Conservation (phyloP, 1,140 invertebrate species). For the Pachypeltis micranthus region DNA sequence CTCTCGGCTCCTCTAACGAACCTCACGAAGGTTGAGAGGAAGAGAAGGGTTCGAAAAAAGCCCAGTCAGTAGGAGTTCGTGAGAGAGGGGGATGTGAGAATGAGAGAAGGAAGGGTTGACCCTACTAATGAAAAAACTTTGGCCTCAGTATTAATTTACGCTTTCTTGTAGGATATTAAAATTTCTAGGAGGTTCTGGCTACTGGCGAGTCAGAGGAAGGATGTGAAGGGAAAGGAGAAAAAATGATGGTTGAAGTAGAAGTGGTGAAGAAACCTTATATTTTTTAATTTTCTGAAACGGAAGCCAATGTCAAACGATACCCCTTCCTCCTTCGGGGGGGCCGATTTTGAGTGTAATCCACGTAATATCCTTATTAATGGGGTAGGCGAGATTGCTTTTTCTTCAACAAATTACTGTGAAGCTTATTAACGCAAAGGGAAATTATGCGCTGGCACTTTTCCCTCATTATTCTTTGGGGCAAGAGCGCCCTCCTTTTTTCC, state of each 20-base stretch:
- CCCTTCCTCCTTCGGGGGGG: neutral
- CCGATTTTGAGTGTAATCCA: slow-evolving; percentile 18
- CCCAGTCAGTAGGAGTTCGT: neutral
- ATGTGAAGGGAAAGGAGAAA: neutral
- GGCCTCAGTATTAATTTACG: slow-evolving; percentile 18
- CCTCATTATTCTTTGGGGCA: slow-evolving; percentile 19
- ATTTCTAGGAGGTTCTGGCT: slow-evolving; percentile 10
- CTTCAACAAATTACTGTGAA: slow-evolving; percentile 13
- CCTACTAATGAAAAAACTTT: slow-evolving; percentile 20
- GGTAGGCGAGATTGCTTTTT: slow-evolving; percentile 17
- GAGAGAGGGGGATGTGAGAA: neutral
- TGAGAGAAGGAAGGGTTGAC: neutral
- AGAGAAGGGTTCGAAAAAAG: neutral
- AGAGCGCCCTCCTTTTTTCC: slow-evolving; percentile 2
- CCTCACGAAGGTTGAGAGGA: no score
- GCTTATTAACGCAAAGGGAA: slow-evolving; percentile 21
- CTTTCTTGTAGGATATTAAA: slow-evolving; percentile 20
- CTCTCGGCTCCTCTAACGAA: neutral
- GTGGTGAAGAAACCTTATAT: neutral
- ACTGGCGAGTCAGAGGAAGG: neutral
- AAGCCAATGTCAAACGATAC: slow-evolving; percentile 19
- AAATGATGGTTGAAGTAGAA: neutral
- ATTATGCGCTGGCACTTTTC: slow-evolving; percentile 19
- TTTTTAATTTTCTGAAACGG: slow-evolving; percentile 21
- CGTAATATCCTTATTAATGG: slow-evolving; percentile 22